Conservation (phyloP, 2,797 vertebrate genomes). For the Typhlichthys eigenmanni region DNA sequence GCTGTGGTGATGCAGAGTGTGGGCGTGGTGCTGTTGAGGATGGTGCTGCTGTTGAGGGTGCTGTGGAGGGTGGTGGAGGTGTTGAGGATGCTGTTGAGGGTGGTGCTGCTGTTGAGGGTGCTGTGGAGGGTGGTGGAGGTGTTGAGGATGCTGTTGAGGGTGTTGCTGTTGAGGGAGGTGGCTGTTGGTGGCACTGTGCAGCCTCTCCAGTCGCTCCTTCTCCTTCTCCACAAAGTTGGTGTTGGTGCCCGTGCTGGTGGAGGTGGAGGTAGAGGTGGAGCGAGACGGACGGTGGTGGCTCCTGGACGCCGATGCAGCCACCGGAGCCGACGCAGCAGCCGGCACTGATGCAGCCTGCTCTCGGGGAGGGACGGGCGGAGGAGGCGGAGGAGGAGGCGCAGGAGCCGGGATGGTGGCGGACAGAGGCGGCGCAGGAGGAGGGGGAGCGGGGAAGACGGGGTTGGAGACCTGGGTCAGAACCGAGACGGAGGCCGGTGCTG, state of each 20-base stretch:
- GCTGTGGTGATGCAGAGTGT: conserved; percentile 67
- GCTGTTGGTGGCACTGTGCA: conserved; percentile 72
- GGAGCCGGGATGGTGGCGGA: conserved; percentile 34
- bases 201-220: conserved; percentile 73
- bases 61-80: too few species aligned
- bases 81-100: conserved; percentile 37
- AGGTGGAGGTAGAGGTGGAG: conserved; percentile 77
- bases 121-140: conserved; percentile 51
- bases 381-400: conserved; percentile 57
- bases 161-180: conserved; percentile 13
- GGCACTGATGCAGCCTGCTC: conserved; percentile 39
- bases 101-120: conserved; percentile 38
- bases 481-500: conserved; percentile 16
- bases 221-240: conserved; percentile 81
- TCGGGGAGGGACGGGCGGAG: conserved; percentile 65
- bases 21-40: conserved; percentile 55
- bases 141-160: conserved; percentile 16
- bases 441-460: conserved; percentile 36
- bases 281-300: conserved; percentile 81
- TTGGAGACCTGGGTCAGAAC: conserved; percentile 38
- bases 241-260: conserved; percentile 80
- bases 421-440: conserved; percentile 11
- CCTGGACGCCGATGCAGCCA: conserved; percentile 35
- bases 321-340: too few species aligned
- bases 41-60: conserved; percentile 28